These are phyloP conservation scores for Exephanes ischioxanthus DNA, from an alignment of 2,888 invertebrate species.

Conservation along the genomic window DNA sequence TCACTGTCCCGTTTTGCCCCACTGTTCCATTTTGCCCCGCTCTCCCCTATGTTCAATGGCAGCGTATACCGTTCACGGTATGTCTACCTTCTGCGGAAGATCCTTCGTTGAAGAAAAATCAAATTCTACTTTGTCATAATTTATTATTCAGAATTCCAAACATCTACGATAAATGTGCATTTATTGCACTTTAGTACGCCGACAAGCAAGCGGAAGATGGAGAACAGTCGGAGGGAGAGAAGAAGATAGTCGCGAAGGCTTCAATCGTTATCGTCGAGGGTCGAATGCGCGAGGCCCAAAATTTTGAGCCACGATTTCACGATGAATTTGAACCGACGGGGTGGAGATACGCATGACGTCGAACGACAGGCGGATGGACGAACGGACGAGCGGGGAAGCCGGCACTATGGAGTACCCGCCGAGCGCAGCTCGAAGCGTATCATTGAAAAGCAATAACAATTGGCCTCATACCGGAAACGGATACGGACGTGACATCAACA, in stretches of 20 bases:
- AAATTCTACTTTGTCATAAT: too few species aligned
- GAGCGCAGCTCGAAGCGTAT: constrained; percentile 60
- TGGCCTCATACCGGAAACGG: constrained; percentile 74
- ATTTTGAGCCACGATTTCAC: constrained; percentile 39
- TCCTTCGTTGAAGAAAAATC: too few species aligned
- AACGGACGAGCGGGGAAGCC: constrained; percentile 11
- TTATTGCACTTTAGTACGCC: too few species aligned
- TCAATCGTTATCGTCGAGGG: constrained; percentile 14
- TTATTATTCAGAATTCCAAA: too few species aligned
- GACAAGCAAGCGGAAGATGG: too few species aligned
- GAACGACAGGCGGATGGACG: constrained; percentile 57
- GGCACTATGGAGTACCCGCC: constrained; percentile 23
- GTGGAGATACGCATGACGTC: constrained; percentile 35
- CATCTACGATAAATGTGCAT: too few species aligned
- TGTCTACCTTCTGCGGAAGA: too few species aligned
- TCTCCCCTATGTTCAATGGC: too few species aligned
- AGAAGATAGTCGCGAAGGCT: constrained; percentile 27
- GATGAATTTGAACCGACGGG: constrained; percentile 33
- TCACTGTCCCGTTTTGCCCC: too few species aligned
- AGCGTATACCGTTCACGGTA: too few species aligned
- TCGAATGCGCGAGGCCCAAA: not conserved
- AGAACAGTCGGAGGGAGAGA: not conserved
- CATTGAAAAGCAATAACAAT: constrained; percentile 80
- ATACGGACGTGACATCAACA: constrained; percentile 80
- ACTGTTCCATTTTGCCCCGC: too few species aligned